These are phyloP conservation scores for Rosalia funebris DNA, from an alignment of 2,888 invertebrate species.

Conservation along the genomic window DNA sequence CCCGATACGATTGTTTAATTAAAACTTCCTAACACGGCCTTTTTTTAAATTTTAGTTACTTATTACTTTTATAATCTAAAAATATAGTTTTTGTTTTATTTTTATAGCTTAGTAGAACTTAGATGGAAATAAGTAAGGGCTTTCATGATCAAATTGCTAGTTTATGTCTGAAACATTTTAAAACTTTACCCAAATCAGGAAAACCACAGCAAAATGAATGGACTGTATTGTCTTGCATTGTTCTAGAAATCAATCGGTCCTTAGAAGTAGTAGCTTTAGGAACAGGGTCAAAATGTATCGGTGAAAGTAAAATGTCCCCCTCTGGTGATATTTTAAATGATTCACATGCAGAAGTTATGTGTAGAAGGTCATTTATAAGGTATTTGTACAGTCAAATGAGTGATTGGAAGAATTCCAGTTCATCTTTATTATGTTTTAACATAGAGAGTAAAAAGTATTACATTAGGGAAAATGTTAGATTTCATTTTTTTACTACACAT, in stretches of 20 bases:
- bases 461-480: constrained; percentile 68
- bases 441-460: constrained; percentile 41
- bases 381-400: constrained; percentile 76
- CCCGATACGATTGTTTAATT: constrained; percentile 65
- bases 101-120: no score
- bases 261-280: constrained; percentile 79
- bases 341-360: constrained; percentile 91
- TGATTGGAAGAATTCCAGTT: constrained; percentile 26
- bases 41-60: no score
- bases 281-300: constrained; percentile 93
- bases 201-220: constrained; percentile 83
- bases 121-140: constrained; percentile 35
- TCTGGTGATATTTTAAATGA: constrained; percentile 83
- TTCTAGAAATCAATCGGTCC: constrained; percentile 67
- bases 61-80: no score
- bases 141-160: constrained; percentile 65
- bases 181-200: constrained; percentile 77
- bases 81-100: no score
- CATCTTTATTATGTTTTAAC: constrained; percentile 44
- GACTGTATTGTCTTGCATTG: constrained; percentile 83
- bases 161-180: constrained; percentile 71
- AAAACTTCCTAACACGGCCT: no score
- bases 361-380: constrained; percentile 82
- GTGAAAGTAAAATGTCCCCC: constrained; percentile 72
- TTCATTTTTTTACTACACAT: constrained; percentile 88